Conservation (phyloP, 2,888 invertebrate genomes). For the Hemicrepidius hirtus region DNA sequence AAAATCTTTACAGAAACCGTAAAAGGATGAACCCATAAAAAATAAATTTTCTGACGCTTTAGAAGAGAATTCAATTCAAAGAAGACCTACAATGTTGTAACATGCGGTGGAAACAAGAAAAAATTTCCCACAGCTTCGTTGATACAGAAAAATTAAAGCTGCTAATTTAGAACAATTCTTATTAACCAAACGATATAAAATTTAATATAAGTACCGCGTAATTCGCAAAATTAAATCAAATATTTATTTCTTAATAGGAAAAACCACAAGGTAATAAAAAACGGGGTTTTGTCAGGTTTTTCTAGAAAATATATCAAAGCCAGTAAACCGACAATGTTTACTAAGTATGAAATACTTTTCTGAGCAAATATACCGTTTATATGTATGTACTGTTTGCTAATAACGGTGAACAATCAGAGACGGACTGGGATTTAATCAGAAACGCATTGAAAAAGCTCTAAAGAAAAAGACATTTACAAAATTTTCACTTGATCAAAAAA, state of each 20-base stretch:
- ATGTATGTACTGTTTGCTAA: conserved; percentile 1
- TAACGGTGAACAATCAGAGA: neutral
- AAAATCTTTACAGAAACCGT: no score
- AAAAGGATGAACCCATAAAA: no score
- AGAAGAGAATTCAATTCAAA: neutral
- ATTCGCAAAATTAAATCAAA: no score
- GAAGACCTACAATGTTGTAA: neutral
- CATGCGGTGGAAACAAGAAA: neutral
- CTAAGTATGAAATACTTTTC: conserved; percentile 12
- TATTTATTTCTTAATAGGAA: no score
- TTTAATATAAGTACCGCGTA: no score
- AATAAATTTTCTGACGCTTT: neutral
- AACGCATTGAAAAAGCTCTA: no score
- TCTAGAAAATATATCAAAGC: conserved; percentile 21
- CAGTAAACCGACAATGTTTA: conserved; percentile 11
- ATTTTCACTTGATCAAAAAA: no score
- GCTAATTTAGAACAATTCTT: no score
- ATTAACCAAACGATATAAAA: no score
- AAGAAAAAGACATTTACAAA: no score
- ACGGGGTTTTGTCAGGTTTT: neutral
- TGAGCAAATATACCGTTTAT: conserved; percentile 8
- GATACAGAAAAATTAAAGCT: no score
- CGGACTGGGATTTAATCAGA: neutral
- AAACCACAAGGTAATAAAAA: neutral
- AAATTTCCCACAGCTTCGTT: neutral